Percentiles rank a stretch among this genome's conserved stretches.
Conservation (phyloP, 2,113 vertebrate genomes). For the Bathybates hornii region DNA sequence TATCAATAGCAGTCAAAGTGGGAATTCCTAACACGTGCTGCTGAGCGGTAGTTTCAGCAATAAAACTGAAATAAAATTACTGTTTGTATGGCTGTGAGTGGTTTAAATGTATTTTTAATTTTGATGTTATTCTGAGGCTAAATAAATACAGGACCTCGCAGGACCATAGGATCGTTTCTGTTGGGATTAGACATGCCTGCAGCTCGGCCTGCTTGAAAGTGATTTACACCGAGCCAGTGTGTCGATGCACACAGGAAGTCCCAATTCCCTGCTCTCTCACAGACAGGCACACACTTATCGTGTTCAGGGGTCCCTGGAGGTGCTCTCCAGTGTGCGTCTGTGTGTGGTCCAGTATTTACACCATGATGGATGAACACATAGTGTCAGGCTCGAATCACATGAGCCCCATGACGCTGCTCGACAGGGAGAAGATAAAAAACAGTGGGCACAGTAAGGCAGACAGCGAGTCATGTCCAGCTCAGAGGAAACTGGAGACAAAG, state of each 20-base stretch:
- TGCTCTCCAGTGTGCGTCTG: neutral
- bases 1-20: constrained; percentile 12
- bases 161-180: neutral
- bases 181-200: neutral
- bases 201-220: neutral
- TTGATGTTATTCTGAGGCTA: neutral
- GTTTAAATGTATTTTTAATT: neutral
- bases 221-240: constrained; percentile 18
- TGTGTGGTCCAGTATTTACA: constrained; percentile 11
- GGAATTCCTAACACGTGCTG: neutral
- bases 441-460: neutral
- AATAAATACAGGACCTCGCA: neutral
- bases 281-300: neutral
- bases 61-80: neutral
- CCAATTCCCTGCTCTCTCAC: constrained; percentile 54
- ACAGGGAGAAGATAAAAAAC: neutral
- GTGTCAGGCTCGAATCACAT: neutral
- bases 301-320: constrained; percentile 33
- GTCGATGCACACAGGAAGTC: constrained; percentile 47
- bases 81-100: neutral
- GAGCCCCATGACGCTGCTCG: neutral
- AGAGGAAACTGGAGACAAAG: neutral
- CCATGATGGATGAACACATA: neutral
- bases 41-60: neutral
- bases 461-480: neutral